phyloP scores from a whole-genome alignment of 2,888 invertebrate genomes.

The Tinea semifulvella region DNA sequence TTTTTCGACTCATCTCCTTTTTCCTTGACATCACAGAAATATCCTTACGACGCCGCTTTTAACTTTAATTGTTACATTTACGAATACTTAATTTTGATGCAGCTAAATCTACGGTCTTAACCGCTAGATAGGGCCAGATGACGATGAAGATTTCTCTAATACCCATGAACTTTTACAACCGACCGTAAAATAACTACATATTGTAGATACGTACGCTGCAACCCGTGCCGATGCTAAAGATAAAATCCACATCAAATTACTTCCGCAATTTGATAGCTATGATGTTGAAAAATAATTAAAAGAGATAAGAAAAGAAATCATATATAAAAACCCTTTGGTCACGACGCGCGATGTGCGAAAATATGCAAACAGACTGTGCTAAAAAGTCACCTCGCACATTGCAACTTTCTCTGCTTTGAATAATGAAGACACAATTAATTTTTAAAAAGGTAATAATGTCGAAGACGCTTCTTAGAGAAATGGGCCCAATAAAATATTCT shows the following conservation, averaged over 20 bases:
- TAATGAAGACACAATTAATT: no score
- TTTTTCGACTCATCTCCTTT: no score
- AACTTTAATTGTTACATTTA: no score
- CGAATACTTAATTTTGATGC: no score
- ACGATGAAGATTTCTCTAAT: conserved; percentile 9
- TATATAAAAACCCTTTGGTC: background rate
- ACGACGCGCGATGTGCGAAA: background rate
- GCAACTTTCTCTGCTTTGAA: conserved; percentile 5
- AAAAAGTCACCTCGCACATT: conserved; percentile 4
- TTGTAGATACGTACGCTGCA: conserved; percentile 4
- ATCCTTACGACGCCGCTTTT: no score
- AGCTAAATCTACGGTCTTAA: no score
- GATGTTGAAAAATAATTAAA: background rate
- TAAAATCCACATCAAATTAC: background rate
- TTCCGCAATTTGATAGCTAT: conserved; percentile 11
- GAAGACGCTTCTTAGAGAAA: no score
- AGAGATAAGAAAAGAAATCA: background rate
- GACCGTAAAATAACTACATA: conserved; percentile 5
- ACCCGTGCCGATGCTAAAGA: background rate
- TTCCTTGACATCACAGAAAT: no score
- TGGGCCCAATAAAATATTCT: no score
- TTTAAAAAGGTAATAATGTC: no score
- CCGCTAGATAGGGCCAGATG: no score
- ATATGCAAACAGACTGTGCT: no score
- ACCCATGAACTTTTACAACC: conserved; percentile 10